Percentiles rank a stretch among this genome's conserved stretches.
Conservation (phyloP, 2,888 invertebrate genomes). For the Dolomedes plantarius region DNA sequence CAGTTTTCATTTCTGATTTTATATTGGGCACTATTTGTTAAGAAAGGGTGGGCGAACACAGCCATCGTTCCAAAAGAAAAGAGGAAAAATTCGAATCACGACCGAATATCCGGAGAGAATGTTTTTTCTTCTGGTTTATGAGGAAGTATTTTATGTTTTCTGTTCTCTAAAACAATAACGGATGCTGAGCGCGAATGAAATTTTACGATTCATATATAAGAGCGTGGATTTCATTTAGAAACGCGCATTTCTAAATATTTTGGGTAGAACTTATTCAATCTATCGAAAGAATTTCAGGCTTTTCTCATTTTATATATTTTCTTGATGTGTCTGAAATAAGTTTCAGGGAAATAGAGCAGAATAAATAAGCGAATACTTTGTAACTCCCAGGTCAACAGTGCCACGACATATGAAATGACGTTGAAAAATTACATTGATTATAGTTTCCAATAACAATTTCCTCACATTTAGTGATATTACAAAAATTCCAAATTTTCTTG, state of each 20-base stretch:
- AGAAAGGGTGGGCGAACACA: neutral
- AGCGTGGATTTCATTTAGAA: constrained; percentile 59
- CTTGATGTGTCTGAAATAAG: neutral
- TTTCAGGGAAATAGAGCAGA: neutral
- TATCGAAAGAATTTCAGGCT: neutral
- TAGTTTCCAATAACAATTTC: too few relatives aligned
- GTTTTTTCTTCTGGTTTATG: neutral
- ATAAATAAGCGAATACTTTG: too few relatives aligned
- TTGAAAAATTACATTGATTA: too few relatives aligned
- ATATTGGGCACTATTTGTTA: neutral
- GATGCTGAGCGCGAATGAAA: constrained; percentile 37
- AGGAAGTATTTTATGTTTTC: neutral
- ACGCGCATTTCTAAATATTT: constrained; percentile 39
- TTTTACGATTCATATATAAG: constrained; percentile 67
- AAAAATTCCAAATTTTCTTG: too few relatives aligned
- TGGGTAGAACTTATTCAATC: neutral
- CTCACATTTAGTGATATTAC: too few relatives aligned
- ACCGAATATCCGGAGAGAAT: neutral
- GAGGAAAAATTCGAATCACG: neutral
- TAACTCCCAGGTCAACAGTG: too few relatives aligned
- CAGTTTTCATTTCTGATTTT: neutral
- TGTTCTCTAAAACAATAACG: constrained; percentile 25
- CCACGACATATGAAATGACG: too few relatives aligned
- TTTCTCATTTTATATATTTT: neutral
- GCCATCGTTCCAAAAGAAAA: neutral